A percentile compares a stretch with the other conserved stretches of the same genome.
These are phyloP conservation scores for Aleiodes sp. DNA, from an alignment of 1,140 invertebrate species.

Conservation along the genomic window DNA sequence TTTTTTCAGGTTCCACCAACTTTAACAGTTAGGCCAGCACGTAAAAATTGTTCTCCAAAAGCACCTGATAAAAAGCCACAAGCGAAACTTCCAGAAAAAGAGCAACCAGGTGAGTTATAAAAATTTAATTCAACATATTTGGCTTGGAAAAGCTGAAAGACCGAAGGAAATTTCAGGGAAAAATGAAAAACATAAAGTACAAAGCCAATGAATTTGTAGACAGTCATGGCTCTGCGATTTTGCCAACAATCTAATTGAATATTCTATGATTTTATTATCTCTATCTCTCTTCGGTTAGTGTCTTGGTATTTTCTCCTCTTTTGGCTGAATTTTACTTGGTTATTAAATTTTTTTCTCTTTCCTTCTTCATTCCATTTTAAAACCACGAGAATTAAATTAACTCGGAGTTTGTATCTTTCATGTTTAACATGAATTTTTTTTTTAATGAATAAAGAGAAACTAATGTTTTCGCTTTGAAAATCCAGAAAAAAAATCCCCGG, in stretches of 20 bases:
- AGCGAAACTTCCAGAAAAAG: slow-evolving; percentile 55
- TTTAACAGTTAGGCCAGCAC: slow-evolving; percentile 68
- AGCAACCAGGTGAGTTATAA: slow-evolving; percentile 56
- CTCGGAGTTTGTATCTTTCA: slow-evolving; percentile 21
- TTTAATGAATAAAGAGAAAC: slow-evolving; percentile 22
- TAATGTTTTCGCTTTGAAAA: too few species aligned
- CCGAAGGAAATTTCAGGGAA: neutral
- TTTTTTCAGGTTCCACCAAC: slow-evolving; percentile 68
- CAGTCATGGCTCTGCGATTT: neutral
- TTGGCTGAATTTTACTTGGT: neutral
- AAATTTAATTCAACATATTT: slow-evolving; percentile 18
- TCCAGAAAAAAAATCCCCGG: too few species aligned
- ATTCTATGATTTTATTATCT: slow-evolving; percentile 10
- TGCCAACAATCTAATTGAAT: neutral
- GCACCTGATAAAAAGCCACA: slow-evolving; percentile 63
- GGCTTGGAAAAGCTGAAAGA: neutral
- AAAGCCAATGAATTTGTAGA: too few species aligned
- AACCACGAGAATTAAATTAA: slow-evolving; percentile 33
- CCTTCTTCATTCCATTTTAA: neutral
- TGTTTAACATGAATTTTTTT: slow-evolving; percentile 14
- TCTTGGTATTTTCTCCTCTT: slow-evolving; percentile 1
- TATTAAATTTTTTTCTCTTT: neutral
- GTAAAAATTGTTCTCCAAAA: slow-evolving; percentile 74
- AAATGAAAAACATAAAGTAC: neutral
- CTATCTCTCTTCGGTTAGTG: neutral